Percentiles rank a stretch among this genome's conserved stretches.
These are phyloP conservation scores for Lanistes nyassanus DNA, from an alignment of 1,140 invertebrate species.

Conservation along the genomic window DNA sequence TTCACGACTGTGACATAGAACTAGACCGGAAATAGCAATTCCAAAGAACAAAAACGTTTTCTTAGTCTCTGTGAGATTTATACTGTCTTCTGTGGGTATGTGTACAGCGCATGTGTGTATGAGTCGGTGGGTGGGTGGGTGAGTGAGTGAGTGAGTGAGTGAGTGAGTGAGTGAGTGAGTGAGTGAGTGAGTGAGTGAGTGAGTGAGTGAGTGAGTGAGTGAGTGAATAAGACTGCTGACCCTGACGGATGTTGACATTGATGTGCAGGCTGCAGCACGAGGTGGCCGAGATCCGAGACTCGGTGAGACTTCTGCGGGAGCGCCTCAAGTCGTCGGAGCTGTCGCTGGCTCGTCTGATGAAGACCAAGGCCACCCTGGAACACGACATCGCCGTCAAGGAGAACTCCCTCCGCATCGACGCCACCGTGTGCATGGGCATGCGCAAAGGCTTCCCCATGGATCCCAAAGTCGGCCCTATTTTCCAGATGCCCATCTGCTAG, in stretches of 20 bases:
- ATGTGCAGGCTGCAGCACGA: conserved; percentile 65
- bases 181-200: background rate
- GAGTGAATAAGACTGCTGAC: background rate
- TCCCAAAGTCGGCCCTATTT: conserved; percentile 66
- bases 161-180: background rate
- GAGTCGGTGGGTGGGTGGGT: no score
- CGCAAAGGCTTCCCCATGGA: conserved; percentile 78
- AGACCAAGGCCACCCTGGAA: conserved; percentile 84
- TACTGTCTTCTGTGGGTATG: no score
- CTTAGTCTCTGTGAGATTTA: no score
- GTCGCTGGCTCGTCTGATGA: conserved; percentile 79
- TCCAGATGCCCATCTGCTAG: conserved; percentile 65
- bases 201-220: background rate
- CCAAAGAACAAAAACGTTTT: no score
- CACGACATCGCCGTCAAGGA: conserved; percentile 89
- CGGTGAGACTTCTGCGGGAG: conserved; percentile 64
- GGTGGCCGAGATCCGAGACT: conserved; percentile 66
- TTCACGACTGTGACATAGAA: no score
- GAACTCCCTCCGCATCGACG: conserved; percentile 90
- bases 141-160: no score
- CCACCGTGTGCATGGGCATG: conserved; percentile 90
- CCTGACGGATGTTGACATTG: background rate
- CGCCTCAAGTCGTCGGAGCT: conserved; percentile 69
- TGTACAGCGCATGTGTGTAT: no score
- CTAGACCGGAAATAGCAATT: no score